Percentiles rank a stretch among this genome's conserved stretches.
These are phyloP conservation scores for Simalia tracyae DNA, from an alignment of 2,797 vertebrate genomes.

Conservation along the genomic window DNA sequence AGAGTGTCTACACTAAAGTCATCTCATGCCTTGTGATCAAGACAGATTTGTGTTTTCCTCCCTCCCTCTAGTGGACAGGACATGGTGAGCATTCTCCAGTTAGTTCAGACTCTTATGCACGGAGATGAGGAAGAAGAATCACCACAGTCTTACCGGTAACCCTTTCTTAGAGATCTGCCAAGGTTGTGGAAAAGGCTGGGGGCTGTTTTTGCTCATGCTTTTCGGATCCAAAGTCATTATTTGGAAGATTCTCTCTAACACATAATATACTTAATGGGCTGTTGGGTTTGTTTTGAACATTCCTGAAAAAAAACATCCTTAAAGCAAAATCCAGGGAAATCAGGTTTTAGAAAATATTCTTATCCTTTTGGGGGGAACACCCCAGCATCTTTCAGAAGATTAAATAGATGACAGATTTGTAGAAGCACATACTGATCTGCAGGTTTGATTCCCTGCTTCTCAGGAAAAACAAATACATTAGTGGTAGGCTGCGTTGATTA, in stretches of 20 bases:
- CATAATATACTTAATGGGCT: neutral
- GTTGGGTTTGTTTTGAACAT: neutral
- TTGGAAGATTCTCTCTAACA: neutral
- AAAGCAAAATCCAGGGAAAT: neutral
- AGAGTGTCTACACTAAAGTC: neutral
- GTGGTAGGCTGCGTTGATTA: neutral
- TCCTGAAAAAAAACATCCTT: neutral
- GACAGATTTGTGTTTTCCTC: conserved; percentile 6
- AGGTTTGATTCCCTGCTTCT: neutral
- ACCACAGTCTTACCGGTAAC: conserved; percentile 78
- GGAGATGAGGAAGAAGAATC: conserved; percentile 85
- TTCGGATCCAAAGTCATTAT: neutral
- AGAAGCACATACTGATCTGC: neutral
- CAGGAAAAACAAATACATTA: neutral
- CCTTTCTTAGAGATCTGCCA: neutral
- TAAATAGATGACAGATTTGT: neutral
- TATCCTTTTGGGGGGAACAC: no score
- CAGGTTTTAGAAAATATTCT: neutral
- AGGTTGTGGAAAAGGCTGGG: neutral
- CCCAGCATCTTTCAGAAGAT: neutral
- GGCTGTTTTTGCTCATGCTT: neutral
- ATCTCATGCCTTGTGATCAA: neutral
- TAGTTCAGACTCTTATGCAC: conserved; percentile 92
- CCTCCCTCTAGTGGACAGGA: conserved; percentile 84
- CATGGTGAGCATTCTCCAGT: conserved; percentile 87